Conservation (phyloP, 1,140 invertebrate species). For the Frieseomelitta varia region DNA sequence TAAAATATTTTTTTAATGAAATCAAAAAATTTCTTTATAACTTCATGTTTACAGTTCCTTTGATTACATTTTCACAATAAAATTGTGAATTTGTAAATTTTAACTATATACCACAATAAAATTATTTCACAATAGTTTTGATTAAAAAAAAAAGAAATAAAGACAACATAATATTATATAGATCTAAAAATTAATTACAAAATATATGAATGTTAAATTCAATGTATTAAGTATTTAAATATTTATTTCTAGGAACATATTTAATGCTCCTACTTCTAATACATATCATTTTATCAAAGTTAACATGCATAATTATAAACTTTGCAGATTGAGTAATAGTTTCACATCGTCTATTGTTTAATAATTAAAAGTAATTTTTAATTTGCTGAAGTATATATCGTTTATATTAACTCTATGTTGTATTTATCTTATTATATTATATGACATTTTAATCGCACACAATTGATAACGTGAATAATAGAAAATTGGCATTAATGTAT, state of each 20-base stretch:
- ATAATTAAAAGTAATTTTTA: conserved; percentile 32
- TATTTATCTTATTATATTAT: conserved; percentile 43
- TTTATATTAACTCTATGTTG: conserved; percentile 44
- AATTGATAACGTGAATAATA: conserved; percentile 56
- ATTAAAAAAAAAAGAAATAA: neutral
- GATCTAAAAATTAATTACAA: conserved; percentile 24
- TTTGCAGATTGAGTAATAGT: conserved; percentile 6
- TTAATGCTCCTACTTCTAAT: conserved; percentile 27
- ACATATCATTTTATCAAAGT: conserved; percentile 31
- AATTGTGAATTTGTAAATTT: too few relatives aligned
- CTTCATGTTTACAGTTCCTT: conserved; percentile 5
- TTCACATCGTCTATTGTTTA: neutral
- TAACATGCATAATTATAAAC: conserved; percentile 41
- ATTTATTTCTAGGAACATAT: conserved; percentile 18
- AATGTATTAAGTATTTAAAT: conserved; percentile 40
- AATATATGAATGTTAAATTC: conserved; percentile 10
- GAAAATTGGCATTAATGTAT: conserved; percentile 59
- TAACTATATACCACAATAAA: too few relatives aligned
- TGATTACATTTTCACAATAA: neutral
- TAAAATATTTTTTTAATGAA: conserved; percentile 58
- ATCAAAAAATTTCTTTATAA: conserved; percentile 30
- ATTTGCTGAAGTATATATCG: conserved; percentile 39
- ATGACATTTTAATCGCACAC: conserved; percentile 62
- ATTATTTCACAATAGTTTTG: too few relatives aligned
- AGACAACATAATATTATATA: conserved; percentile 1